A percentile compares a stretch with the other conserved stretches of the same genome.
Evolutionary conservation across 2,888 invertebrate species (phyloP).

Genomic region (Urechis unicinctus): DNA sequence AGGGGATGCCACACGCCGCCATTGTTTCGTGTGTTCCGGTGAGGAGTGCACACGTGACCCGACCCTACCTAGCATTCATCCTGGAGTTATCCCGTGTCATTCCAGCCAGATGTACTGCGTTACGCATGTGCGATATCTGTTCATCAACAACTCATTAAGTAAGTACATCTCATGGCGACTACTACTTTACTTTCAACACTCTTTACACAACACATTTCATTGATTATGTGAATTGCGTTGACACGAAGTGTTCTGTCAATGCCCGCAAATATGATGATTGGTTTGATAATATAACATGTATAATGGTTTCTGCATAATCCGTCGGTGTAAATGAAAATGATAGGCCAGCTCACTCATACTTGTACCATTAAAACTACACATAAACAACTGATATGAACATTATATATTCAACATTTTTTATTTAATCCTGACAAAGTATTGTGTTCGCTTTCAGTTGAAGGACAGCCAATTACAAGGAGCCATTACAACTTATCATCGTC

Average conservation of each 20-base stretch:
- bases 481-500: slow-evolving; percentile 10
- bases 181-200: not conserved
- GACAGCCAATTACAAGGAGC: not conserved
- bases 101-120: slow-evolving; percentile 10
- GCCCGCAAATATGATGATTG: too few relatives aligned
- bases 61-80: slow-evolving; percentile 5
- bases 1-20: too few relatives aligned
- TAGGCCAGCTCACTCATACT: too few relatives aligned
- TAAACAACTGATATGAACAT: not conserved
- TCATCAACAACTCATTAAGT: slow-evolving; percentile 8
- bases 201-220: too few relatives aligned
- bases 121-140: slow-evolving; percentile 13
- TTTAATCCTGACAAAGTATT: too few relatives aligned
- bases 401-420: too few relatives aligned
- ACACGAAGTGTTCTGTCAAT: too few relatives aligned
- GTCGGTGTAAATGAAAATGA: too few relatives aligned
- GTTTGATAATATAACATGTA: too few relatives aligned
- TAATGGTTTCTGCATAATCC: too few relatives aligned
- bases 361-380: too few relatives aligned
- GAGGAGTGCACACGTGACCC: slow-evolving; percentile 11
- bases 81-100: slow-evolving; percentile 13
- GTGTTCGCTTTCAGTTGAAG: not conserved
- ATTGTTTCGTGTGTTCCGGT: slow-evolving; percentile 16
- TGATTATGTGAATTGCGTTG: too few relatives aligned
- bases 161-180: not conserved